Percentiles rank a stretch among this genome's conserved stretches.
These are phyloP conservation scores for Xanthia icteritia DNA, from an alignment of 2,888 invertebrate genomes.

Conservation along the genomic window DNA sequence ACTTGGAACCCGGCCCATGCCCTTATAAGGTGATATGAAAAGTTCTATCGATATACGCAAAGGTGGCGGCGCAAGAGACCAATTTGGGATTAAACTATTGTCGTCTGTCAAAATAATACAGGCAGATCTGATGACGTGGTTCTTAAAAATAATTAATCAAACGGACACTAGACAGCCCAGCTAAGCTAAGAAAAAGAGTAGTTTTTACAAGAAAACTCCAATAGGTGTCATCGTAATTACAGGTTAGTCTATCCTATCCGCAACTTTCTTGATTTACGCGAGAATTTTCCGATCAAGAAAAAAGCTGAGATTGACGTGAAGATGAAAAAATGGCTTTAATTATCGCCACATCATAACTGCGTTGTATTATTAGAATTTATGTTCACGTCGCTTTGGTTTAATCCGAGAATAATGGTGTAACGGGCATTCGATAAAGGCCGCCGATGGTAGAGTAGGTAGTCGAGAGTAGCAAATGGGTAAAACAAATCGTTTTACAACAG, in stretches of 20 bases:
- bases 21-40: constrained; percentile 81
- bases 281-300: constrained; percentile 28
- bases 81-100: constrained; percentile 43
- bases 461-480: constrained; percentile 33
- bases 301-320: constrained; percentile 21
- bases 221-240: neutral
- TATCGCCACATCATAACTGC: constrained; percentile 39
- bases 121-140: neutral
- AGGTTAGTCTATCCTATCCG: constrained; percentile 6
- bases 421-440: constrained; percentile 47
- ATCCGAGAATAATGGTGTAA: constrained; percentile 59
- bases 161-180: neutral
- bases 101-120: constrained; percentile 33
- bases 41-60: constrained; percentile 68
- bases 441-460: constrained; percentile 16
- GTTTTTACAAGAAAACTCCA: neutral
- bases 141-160: constrained; percentile 2
- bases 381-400: constrained; percentile 52
- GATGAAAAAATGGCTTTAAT: constrained; percentile 28
- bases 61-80: constrained; percentile 39
- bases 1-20: constrained; percentile 81
- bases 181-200: neutral
- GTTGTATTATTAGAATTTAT: constrained; percentile 44
- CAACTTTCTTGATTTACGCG: constrained; percentile 24
- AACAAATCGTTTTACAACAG: constrained; percentile 44